Conservation (phyloP, 2,113 vertebrate species). For the Nerophis ophidion region DNA sequence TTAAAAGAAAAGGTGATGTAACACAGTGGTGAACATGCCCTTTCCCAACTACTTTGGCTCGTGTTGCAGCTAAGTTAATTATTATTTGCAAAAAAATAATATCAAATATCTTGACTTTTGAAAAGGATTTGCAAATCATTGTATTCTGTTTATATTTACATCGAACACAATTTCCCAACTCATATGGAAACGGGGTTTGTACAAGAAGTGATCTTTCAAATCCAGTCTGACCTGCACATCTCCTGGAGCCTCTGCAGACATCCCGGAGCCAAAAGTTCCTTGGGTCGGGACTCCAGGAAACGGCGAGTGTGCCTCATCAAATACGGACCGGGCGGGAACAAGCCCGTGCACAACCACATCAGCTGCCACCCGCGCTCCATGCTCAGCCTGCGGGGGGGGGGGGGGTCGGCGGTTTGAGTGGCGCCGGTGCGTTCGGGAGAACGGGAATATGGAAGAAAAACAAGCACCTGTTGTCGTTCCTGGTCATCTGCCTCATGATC, state of each 20-base stretch:
- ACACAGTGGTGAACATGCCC: too few species aligned
- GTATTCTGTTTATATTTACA: too few species aligned
- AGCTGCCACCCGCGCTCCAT: constrained; percentile 90
- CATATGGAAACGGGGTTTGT: too few species aligned
- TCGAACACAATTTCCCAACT: too few species aligned
- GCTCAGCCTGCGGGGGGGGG: constrained; percentile 74
- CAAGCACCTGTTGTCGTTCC: constrained; percentile 81
- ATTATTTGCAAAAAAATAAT: too few species aligned
- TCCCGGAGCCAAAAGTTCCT: constrained; percentile 72
- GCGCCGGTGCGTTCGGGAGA: too few species aligned
- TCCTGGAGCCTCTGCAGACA: constrained; percentile 80
- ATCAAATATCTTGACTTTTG: too few species aligned
- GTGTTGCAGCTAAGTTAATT: too few species aligned
- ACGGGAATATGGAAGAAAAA: too few species aligned
- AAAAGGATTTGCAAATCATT: too few species aligned
- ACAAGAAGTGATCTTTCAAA: not conserved
- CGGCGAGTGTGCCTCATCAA: constrained; percentile 83
- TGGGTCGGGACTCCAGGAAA: constrained; percentile 81
- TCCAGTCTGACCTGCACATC: not conserved
- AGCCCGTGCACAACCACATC: constrained; percentile 91
- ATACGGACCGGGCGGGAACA: constrained; percentile 82
- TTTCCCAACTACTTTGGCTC: too few species aligned
- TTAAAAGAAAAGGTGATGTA: too few species aligned
- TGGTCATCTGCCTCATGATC: constrained; percentile 93
- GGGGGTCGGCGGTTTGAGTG: not conserved